Evolutionary conservation across 2,888 invertebrate species (phyloP), one percentile per base, ranked within the genome.

Genomic region (Cheilosia soror): DNA sequence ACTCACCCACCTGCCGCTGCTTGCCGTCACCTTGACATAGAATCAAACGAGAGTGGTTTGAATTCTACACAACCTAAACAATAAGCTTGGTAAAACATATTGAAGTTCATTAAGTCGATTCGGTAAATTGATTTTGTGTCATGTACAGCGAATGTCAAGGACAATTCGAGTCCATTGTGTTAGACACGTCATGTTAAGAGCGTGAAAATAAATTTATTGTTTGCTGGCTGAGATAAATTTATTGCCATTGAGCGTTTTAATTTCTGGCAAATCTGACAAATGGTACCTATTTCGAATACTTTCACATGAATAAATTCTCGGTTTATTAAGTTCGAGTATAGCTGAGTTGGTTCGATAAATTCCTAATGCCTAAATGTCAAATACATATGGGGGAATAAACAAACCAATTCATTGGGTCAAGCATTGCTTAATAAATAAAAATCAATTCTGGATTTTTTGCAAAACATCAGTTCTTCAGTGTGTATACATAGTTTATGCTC

Each of bases 1-100:
- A 5, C 13, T 42, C 42, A 5, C 4, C 0, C 40, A 42, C 42
- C n/a, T n/a, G 42, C 4, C 4, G n/a, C 20, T 37, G 15, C 27
- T 9, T 13, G 42, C 15, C 37, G n/a, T 20, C 2, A 57, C 66
- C 73, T 73, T 73, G 79, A 79, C 73, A 73, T 60, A 66, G 71
- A 66, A 80, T 62, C n/a, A 20, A 62, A 7, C 20, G 6, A 60
- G 40, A 60, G 53, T 42, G 42, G 5, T 33, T 29, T 55, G 47
- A 5, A 57, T 51, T 68, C 29, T 53, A 5, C 9, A 13, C 44
- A 44, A 25, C n/a, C 25, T 20, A 49, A 65, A 27, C 25, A 40
- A 42, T 62, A 58, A 37, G 33, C 33, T 33, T 57, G 47, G 11
- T n/a, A 13, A 20, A n/a, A 11, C 31, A 11, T 13, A 20, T 49